Evolutionary conservation across 2,888 invertebrate genomes (phyloP).

Genomic region (Sminthurides aquaticus): DNA sequence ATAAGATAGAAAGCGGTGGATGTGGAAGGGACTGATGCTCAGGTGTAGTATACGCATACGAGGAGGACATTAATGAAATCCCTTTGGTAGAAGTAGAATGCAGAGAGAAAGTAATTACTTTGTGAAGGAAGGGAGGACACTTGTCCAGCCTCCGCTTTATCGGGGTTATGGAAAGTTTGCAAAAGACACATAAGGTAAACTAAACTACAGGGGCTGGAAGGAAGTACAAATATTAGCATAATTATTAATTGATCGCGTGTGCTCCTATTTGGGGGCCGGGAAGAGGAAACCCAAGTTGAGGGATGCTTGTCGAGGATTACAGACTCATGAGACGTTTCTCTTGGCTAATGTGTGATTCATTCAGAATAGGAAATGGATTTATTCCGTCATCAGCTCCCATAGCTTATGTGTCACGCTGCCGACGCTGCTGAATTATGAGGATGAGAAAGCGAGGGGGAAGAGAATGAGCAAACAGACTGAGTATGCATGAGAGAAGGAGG

Average conservation of each 20-base stretch:
- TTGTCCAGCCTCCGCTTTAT: conserved; percentile 1
- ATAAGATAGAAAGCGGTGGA: not conserved
- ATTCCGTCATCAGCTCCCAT: not conserved
- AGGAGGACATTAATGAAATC: too few relatives aligned
- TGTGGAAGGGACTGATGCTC: not conserved
- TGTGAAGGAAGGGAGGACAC: not conserved
- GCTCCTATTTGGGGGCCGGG: too few relatives aligned
- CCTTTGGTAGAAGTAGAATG: too few relatives aligned
- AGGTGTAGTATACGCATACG: not conserved
- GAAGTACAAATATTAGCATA: conserved; percentile 5
- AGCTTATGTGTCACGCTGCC: not conserved
- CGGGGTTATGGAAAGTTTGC: not conserved
- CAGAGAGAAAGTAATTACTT: not conserved
- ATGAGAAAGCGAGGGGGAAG: not conserved
- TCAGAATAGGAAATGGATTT: not conserved
- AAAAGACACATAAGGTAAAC: not conserved
- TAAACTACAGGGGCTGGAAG: not conserved
- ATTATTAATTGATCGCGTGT: conserved; percentile 4
- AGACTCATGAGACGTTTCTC: not conserved
- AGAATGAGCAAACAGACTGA: too few relatives aligned
- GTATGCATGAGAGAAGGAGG: too few relatives aligned
- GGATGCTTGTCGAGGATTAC: not conserved
- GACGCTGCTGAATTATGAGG: not conserved
- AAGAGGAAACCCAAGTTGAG: too few relatives aligned
- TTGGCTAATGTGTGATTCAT: not conserved